Evolutionary conservation across 2,113 vertebrate species (phyloP), one percentile per base, ranked within the genome.

Genomic region (Geococcyx californianus): DNA sequence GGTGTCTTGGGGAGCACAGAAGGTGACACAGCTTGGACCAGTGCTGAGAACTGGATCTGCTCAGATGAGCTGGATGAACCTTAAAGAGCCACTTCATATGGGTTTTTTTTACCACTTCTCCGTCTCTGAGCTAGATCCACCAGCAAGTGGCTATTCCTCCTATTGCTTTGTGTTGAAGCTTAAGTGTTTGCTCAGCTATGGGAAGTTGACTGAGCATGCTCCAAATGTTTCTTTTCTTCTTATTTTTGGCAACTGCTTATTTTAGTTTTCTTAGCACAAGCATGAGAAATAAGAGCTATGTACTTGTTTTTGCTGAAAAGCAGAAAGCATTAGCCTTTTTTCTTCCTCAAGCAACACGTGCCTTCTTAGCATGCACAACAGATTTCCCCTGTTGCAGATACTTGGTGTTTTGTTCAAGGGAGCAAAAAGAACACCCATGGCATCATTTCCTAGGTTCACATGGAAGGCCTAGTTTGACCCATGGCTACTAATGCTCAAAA

Each of bases 301-400:
- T 2, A 3, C 72, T 55, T 67, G 18, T 7, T 70, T 40, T 69
- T 56, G 26, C 29, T 49, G 33, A 42, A 59, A 84, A 84, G 4
- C 15, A 74, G 68, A 67, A 60, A 82, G 6, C 12, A 26, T 78
- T 49, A 76, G 44, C 44, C 44, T 1, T 1, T 31, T 15, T 70
- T 60, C n/a, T 66, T 70, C n/a, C 23, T 69, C 36, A 64, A 56
- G 23, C 40, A 64, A 40, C 14, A 67, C 16, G 21, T 63, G 34
- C 44, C 23, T n/a, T 20, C 44, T 45, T 34, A 49, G 34, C 4
- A 14, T 1, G 3, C 63, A 10, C 42, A 96, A 40, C 31, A 31
- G 25, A 47, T 9, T 42, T 10, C 10, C 18, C 13, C 33, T 0
- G 0, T 21, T 34, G 44, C 40, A 76, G 16, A 24, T 16, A 29